Conservation (phyloP, 2,888 invertebrate species). For the Magallana nippona region DNA sequence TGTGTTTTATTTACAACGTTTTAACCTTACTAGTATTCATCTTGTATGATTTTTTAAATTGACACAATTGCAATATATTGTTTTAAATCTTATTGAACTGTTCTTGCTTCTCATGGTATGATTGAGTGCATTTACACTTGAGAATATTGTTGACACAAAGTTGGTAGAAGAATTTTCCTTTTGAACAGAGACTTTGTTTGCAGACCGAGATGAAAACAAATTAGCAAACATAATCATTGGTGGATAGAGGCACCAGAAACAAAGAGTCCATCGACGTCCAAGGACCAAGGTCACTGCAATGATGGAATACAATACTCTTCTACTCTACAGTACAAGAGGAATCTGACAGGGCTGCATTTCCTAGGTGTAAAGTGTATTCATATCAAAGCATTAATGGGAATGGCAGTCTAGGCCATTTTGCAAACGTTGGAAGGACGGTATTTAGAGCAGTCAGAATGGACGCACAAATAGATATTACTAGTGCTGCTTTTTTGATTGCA, state of each 20-base stretch:
- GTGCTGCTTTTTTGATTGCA: slow-evolving; percentile 2
- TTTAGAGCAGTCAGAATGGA: neutral
- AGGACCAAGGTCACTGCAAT: neutral
- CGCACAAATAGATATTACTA: neutral
- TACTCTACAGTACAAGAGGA: neutral
- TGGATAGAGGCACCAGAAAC: neutral
- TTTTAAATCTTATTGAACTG: no score
- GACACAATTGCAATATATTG: no score
- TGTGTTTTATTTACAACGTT: no score
- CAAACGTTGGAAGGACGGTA: neutral
- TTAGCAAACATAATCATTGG: neutral
- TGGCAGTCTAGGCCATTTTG: neutral
- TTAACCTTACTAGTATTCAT: no score
- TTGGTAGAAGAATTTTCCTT: no score
- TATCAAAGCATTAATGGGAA: neutral
- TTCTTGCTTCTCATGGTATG: no score
- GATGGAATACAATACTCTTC: neutral
- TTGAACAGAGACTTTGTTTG: no score
- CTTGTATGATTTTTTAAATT: no score
- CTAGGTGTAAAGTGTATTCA: neutral
- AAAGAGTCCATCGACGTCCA: no score
- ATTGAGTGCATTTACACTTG: no score
- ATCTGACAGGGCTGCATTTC: neutral
- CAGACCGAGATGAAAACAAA: neutral
- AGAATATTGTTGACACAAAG: no score